Evolutionary conservation across 2,888 invertebrate species (phyloP).

Genomic region (Parelbella ahira): DNA sequence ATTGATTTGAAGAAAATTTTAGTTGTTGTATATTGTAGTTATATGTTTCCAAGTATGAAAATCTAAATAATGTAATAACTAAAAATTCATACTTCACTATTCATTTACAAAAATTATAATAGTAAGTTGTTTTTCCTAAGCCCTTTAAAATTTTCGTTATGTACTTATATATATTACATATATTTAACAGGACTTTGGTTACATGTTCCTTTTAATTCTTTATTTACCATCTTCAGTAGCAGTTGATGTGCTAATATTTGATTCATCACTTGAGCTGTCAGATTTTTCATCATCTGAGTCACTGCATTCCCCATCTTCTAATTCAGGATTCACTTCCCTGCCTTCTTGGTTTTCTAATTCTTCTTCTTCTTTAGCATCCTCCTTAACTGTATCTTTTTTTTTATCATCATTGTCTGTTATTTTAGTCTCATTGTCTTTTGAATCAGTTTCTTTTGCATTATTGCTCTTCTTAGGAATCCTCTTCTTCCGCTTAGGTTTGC

Average conservation of each 20-base stretch:
- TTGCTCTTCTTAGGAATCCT: slow-evolving; percentile 35
- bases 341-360: slow-evolving; percentile 28
- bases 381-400: slow-evolving; percentile 3
- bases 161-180: too few relatives aligned
- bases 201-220: slow-evolving; percentile 8
- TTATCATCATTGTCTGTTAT: slow-evolving; percentile 4
- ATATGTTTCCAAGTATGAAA: too few relatives aligned
- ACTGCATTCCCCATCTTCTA: slow-evolving; percentile 86
- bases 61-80: too few relatives aligned
- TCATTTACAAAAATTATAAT: too few relatives aligned
- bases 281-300: slow-evolving; percentile 58
- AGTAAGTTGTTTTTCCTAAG: too few relatives aligned
- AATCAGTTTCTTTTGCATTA: slow-evolving; percentile 26
- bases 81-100: too few relatives aligned
- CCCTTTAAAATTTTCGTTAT: too few relatives aligned
- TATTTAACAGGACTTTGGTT: too few relatives aligned
- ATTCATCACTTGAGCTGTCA: slow-evolving; percentile 33
- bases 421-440: slow-evolving; percentile 3
- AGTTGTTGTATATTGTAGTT: too few relatives aligned
- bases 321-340: slow-evolving; percentile 44
- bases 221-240: slow-evolving; percentile 68
- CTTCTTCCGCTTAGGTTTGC: slow-evolving; percentile 50
- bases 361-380: too few relatives aligned
- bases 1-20: too few relatives aligned
- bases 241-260: slow-evolving; percentile 61